Evolutionary conservation across 2,888 invertebrate genomes (phyloP).

Genomic region (Callyntrura sp.): DNA sequence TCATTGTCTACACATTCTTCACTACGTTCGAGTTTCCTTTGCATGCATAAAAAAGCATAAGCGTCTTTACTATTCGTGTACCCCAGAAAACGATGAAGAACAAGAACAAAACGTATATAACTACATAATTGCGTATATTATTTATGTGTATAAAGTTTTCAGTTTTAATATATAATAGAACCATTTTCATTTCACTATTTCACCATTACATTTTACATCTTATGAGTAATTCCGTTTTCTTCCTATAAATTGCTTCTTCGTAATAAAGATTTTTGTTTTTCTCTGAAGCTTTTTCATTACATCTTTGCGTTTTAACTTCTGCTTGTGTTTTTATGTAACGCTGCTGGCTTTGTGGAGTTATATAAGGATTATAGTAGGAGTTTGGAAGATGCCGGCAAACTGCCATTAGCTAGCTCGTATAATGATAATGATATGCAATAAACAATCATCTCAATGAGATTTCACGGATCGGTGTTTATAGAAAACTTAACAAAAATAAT

Average conservation of each 20-base stretch:
- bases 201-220: conserved; percentile 48
- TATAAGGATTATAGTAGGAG: conserved; percentile 64
- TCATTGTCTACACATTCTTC: too few relatives aligned
- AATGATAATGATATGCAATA: conserved; percentile 79
- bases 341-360: not conserved
- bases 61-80: too few relatives aligned
- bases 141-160: conserved; percentile 14
- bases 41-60: too few relatives aligned
- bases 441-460: conserved; percentile 78
- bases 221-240: conserved; percentile 23
- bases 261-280: conserved; percentile 35
- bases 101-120: not conserved
- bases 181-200: too few relatives aligned
- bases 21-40: conserved; percentile 23
- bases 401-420: conserved; percentile 73
- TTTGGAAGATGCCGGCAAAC: conserved; percentile 76
- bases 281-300: not conserved
- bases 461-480: conserved; percentile 78
- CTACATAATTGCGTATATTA: conserved; percentile 1
- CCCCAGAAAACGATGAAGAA: not conserved
- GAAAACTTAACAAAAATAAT: conserved; percentile 62
- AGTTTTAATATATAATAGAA: conserved; percentile 53
- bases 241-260: not conserved
- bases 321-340: not conserved
- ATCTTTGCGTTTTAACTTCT: not conserved